phyloP scores from a whole-genome alignment of 2,888 invertebrate genomes.

The Candidula unifasciata region DNA sequence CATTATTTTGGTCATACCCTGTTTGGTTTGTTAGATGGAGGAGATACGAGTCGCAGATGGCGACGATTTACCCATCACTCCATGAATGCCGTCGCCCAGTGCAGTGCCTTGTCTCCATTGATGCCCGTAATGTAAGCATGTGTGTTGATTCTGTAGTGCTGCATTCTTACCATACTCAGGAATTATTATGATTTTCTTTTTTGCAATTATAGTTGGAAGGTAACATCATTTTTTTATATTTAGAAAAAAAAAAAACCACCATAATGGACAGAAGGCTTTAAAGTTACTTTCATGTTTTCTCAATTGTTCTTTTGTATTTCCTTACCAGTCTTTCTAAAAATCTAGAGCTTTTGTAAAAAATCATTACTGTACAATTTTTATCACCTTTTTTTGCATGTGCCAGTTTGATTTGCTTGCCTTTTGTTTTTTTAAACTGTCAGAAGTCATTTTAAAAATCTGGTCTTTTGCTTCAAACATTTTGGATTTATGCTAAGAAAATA shows the following conservation, averaged over 20 bases:
- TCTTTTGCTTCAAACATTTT: too few relatives aligned
- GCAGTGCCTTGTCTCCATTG: slow-evolving; percentile 15
- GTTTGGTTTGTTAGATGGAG: slow-evolving; percentile 41
- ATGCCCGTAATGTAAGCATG: slow-evolving; percentile 37
- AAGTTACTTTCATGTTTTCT: not conserved
- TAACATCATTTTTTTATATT: too few relatives aligned
- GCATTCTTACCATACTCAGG: too few relatives aligned
- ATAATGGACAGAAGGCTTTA: too few relatives aligned
- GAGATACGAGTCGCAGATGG: slow-evolving; percentile 36
- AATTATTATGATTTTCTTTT: too few relatives aligned
- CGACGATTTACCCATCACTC: slow-evolving; percentile 42
- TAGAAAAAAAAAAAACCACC: too few relatives aligned
- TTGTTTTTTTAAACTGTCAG: too few relatives aligned
- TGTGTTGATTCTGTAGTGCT: not conserved
- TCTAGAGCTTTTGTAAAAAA: not conserved
- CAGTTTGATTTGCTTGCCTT: too few relatives aligned
- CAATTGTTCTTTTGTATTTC: not conserved
- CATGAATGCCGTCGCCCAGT: slow-evolving; percentile 22
- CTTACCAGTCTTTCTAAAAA: not conserved
- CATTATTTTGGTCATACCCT: slow-evolving; percentile 11
- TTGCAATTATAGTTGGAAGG: too few relatives aligned
- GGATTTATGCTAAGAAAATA: too few relatives aligned
- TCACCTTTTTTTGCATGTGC: not conserved
- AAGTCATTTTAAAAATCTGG: too few relatives aligned
- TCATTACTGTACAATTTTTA: not conserved